Conservation (phyloP, 1,140 invertebrate species). For the Nasonia giraulti region DNA sequence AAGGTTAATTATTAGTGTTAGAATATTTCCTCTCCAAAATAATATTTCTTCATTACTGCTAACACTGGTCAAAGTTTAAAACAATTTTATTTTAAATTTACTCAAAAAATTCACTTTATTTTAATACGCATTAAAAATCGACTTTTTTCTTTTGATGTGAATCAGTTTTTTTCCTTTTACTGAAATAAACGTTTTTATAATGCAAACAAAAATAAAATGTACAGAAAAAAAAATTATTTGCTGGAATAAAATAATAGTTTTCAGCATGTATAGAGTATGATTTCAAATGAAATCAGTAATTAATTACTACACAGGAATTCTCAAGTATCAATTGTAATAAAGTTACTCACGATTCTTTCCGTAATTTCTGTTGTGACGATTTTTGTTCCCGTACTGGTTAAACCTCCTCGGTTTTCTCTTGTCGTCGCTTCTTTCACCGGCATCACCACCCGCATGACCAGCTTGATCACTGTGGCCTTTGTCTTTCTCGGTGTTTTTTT, state of each 20-base stretch:
- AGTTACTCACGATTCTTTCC: slow-evolving; percentile 48
- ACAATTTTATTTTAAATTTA: neutral
- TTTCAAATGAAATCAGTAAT: neutral
- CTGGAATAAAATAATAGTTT: no score
- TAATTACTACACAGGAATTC: neutral
- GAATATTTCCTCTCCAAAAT: slow-evolving; percentile 17
- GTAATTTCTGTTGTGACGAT: slow-evolving; percentile 44
- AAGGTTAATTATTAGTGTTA: slow-evolving; percentile 35
- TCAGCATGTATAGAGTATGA: no score
- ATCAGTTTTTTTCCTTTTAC: neutral
- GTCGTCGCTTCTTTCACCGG: slow-evolving; percentile 26
- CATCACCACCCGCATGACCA: slow-evolving; percentile 17
- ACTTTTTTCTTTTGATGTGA: neutral
- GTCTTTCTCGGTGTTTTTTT: slow-evolving; percentile 24
- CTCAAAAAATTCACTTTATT: neutral
- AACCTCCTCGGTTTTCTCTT: slow-evolving; percentile 37
- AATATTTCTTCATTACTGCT: slow-evolving; percentile 7
- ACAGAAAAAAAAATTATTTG: no score
- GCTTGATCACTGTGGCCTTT: slow-evolving; percentile 26
- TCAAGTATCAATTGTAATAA: neutral
- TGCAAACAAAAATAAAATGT: neutral
- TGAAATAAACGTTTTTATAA: slow-evolving; percentile 9
- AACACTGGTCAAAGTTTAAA: neutral
- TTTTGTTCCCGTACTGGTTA: slow-evolving; percentile 31
- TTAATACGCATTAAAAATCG: neutral